Conservation (phyloP, 2,113 vertebrate genomes). For the Psettodes erumei region DNA sequence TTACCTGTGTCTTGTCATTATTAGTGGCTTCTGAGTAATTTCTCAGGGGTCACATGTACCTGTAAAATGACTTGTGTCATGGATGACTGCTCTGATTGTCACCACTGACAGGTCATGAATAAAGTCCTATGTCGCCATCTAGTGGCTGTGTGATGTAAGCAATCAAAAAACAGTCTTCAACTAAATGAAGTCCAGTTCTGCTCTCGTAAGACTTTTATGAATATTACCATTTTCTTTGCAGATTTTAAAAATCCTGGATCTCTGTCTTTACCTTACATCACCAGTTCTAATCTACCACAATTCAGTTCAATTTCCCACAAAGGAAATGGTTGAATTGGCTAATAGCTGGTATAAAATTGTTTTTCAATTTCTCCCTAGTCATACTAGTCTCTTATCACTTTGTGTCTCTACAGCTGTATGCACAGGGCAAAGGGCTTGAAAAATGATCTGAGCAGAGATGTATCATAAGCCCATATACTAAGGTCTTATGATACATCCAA, state of each 20-base stretch:
- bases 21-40: not conserved
- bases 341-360: no score
- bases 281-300: not conserved
- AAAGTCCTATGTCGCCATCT: conserved; percentile 50
- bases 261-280: not conserved
- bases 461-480: no score
- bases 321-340: not conserved
- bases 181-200: no score
- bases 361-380: not conserved
- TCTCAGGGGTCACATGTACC: not conserved
- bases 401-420: not conserved
- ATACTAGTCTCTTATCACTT: not conserved
- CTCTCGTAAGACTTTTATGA: no score
- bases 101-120: not conserved
- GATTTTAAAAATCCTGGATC: not conserved
- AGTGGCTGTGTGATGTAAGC: conserved; percentile 30
- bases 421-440: conserved; percentile 11
- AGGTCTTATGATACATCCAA: no score
- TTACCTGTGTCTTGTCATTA: not conserved
- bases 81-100: not conserved
- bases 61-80: not conserved
- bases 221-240: no score
- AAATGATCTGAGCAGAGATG: conserved; percentile 16
- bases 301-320: not conserved
- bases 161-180: not conserved